Evolutionary conservation across 2,113 vertebrate species (phyloP), one percentile per base, ranked within the genome.

Genomic region (Chascanopsetta lugubris): DNA sequence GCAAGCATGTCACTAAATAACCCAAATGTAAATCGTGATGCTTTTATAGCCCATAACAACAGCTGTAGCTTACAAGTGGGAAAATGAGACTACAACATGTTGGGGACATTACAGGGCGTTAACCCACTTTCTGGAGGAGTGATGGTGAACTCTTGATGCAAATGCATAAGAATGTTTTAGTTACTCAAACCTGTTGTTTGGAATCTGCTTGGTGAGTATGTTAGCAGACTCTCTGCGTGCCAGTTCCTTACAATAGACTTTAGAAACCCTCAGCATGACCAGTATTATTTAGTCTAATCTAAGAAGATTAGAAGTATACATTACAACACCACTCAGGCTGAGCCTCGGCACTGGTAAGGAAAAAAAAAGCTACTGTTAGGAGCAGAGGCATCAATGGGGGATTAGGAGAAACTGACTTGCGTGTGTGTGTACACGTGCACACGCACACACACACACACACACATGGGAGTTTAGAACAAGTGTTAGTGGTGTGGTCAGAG

Each of bases 261-360:
- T n/a, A 63, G 81, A 82, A 43, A 53, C 45, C 70, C 65, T 73
- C 54, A 59, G 65, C 53, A 58, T 80, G 64, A 69, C 63, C 63
- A 69, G 69, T 69, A 66, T 75, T 76, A 88, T 65, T 84, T 69
- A 49, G 78, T 63, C 83, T 88, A 83, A 89, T 84, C 85, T 69
- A 59, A 85, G 53, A 50, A 73, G 86, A 88, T 86, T 85, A 83
- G 49, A 17, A 56, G 75, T 85, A 81, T 83, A 77, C 62, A 83
- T 88, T 87, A 85, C 84, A 87, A 64, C 61, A 71, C 49, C 47
- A 43, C 54, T 24, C 3, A 18, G 72, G 25, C 62, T 3, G 6
- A 51, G 51, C 38, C 21, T 48, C 51, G 26, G 56, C 29, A 65
- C 5, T 53, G 65, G 48, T 50, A 8, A 36, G 15, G n/a, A 36